Conservation (phyloP, 2,888 invertebrate species). For the Nemapogon koenigi region DNA sequence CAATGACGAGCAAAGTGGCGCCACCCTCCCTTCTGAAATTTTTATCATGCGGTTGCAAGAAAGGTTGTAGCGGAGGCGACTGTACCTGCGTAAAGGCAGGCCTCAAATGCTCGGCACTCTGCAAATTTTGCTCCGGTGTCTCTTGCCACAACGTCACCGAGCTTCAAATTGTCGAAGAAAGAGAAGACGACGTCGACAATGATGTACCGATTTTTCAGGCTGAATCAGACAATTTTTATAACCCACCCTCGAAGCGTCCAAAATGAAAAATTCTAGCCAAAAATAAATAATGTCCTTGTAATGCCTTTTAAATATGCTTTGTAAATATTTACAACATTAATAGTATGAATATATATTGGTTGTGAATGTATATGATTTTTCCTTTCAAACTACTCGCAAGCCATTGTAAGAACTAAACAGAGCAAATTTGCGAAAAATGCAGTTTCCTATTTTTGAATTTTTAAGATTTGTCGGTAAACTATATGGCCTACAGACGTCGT, state of each 20-base stretch:
- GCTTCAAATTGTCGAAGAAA: conserved; percentile 7
- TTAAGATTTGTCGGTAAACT: conserved; percentile 5
- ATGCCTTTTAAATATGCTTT: too few species aligned
- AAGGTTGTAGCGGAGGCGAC: conserved; percentile 6
- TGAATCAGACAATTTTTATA: too few species aligned
- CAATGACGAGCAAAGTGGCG: conserved; percentile 6
- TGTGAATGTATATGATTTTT: too few species aligned
- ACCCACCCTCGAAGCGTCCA: too few species aligned
- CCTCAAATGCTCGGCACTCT: conserved; percentile 9
- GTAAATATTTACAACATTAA: too few species aligned
- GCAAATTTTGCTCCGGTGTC: conserved; percentile 8
- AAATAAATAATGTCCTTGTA: too few species aligned
- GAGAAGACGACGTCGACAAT: conserved; percentile 7
- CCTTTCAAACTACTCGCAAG: too few species aligned
- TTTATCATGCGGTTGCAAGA: conserved; percentile 5
- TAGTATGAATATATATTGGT: too few species aligned
- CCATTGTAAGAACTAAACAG: too few species aligned
- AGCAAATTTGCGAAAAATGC: conserved; percentile 6
- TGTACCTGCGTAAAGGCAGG: conserved; percentile 9
- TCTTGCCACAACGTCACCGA: conserved; percentile 5
- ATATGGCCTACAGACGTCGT: conserved; percentile 6
- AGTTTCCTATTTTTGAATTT: neutral
- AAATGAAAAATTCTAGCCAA: too few species aligned
- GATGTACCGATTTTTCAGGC: conserved; percentile 6
- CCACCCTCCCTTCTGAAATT: conserved; percentile 7